Evolutionary conservation across 2,888 invertebrate species (phyloP).

Genomic region (Spisula solida): DNA sequence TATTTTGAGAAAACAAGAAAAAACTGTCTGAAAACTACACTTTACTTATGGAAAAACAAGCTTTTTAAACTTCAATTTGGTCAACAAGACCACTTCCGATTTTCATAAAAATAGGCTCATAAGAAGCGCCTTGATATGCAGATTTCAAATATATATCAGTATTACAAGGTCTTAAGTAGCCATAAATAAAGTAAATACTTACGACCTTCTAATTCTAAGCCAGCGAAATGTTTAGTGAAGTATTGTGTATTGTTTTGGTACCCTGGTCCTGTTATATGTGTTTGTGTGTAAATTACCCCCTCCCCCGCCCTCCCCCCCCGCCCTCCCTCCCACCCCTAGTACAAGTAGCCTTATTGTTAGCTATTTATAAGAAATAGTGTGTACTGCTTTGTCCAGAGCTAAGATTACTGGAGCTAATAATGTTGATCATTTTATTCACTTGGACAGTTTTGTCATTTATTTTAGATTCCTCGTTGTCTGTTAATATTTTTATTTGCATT

Average conservation of each 20-base stretch:
- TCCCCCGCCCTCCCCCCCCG: too few relatives aligned
- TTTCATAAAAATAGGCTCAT: too few relatives aligned
- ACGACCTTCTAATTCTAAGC: too few relatives aligned
- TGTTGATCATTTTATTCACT: slow-evolving; percentile 1
- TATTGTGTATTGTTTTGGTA: slow-evolving; percentile 26
- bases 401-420: neutral
- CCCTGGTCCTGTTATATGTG: neutral
- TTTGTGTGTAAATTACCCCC: slow-evolving; percentile 4
- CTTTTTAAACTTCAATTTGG: too few relatives aligned
- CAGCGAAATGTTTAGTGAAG: slow-evolving; percentile 32
- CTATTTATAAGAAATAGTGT: slow-evolving; percentile 21
- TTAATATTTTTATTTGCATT: neutral
- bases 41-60: too few relatives aligned
- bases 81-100: too few relatives aligned
- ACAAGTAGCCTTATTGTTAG: neutral
- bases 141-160: too few relatives aligned
- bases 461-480: neutral
- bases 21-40: too few relatives aligned
- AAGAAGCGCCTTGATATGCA: too few relatives aligned
- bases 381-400: slow-evolving; percentile 1
- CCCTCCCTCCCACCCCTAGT: neutral
- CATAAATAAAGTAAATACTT: too few relatives aligned
- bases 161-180: too few relatives aligned
- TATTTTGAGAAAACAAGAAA: too few relatives aligned
- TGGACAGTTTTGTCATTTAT: neutral